Percentiles rank a stretch among this genome's conserved stretches.
Conservation (phyloP, 2,113 vertebrate species). For the Clarias gariepinus region DNA sequence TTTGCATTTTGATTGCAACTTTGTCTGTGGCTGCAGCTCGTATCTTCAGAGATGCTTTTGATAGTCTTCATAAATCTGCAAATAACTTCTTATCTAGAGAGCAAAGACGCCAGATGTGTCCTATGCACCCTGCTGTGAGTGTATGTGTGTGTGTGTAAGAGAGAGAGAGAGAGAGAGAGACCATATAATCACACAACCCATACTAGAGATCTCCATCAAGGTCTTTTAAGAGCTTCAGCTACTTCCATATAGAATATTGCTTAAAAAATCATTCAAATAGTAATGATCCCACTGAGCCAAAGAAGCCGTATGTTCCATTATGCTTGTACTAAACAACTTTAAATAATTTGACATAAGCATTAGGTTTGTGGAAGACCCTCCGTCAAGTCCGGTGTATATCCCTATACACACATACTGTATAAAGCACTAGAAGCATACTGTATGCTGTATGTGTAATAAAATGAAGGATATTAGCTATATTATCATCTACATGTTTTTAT, state of each 20-base stretch:
- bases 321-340: neutral
- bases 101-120: slow-evolving; percentile 73
- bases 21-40: slow-evolving; percentile 70
- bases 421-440: neutral
- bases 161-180: slow-evolving; percentile 8
- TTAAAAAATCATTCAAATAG: neutral
- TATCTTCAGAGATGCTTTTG: slow-evolving; percentile 71
- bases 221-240: neutral
- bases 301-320: neutral
- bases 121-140: slow-evolving; percentile 42
- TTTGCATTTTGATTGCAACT: slow-evolving; percentile 79
- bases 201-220: slow-evolving; percentile 7
- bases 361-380: neutral
- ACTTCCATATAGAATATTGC: neutral
- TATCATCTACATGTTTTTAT: neutral
- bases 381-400: neutral
- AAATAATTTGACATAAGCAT: neutral
- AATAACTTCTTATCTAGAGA: slow-evolving; percentile 75
- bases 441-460: neutral
- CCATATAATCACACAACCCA: slow-evolving; percentile 13
- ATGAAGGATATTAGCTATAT: neutral
- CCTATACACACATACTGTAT: neutral
- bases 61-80: slow-evolving; percentile 75
- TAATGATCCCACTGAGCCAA: neutral
- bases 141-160: slow-evolving; percentile 29